Percentiles rank a stretch among this genome's conserved stretches.
Evolutionary conservation across 92 coral and sea anemone species (phyloP).

Genomic region (Bergia sp.): DNA sequence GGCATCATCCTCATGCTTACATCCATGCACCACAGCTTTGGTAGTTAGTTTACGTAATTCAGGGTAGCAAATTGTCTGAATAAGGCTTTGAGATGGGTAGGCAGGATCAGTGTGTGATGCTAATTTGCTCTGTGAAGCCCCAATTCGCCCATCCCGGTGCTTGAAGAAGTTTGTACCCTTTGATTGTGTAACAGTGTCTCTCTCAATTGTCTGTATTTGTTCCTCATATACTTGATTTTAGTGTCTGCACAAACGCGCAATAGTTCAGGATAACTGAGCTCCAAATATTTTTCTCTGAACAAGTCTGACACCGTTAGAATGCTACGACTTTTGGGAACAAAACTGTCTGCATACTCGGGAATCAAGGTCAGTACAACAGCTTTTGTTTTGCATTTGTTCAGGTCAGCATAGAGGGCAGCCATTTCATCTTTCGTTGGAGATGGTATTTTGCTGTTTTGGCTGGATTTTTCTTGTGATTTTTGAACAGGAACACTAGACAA

Average conservation of each 20-base stretch:
- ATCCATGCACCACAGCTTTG: slow-evolving; percentile 52
- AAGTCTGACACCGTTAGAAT: slow-evolving; percentile 40
- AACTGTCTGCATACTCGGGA: slow-evolving; percentile 53
- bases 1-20: slow-evolving; percentile 47
- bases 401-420: slow-evolving; percentile 46
- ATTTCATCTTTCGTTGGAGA: slow-evolving; percentile 44
- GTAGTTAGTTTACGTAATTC: slow-evolving; percentile 23
- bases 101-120: slow-evolving; percentile 48
- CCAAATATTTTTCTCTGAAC: slow-evolving; percentile 35
- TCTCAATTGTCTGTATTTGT: not conserved
- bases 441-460: slow-evolving; percentile 32
- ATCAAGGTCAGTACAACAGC: slow-evolving; percentile 65
- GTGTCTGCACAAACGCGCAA: slow-evolving; percentile 32
- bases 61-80: slow-evolving; percentile 53
- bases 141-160: slow-evolving; percentile 57
- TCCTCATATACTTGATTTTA: slow-evolving; percentile 47
- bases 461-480: too few species aligned
- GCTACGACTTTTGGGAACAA: slow-evolving; percentile 46
- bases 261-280: slow-evolving; percentile 47
- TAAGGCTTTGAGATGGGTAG: slow-evolving; percentile 58
- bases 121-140: slow-evolving; percentile 64
- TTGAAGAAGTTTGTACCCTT: slow-evolving; percentile 37
- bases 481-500: too few species aligned
- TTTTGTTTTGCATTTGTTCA: slow-evolving; percentile 57
- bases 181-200: not conserved